phyloP scores from a whole-genome alignment of 2,113 vertebrate species.

The Lucifuga dentata region DNA sequence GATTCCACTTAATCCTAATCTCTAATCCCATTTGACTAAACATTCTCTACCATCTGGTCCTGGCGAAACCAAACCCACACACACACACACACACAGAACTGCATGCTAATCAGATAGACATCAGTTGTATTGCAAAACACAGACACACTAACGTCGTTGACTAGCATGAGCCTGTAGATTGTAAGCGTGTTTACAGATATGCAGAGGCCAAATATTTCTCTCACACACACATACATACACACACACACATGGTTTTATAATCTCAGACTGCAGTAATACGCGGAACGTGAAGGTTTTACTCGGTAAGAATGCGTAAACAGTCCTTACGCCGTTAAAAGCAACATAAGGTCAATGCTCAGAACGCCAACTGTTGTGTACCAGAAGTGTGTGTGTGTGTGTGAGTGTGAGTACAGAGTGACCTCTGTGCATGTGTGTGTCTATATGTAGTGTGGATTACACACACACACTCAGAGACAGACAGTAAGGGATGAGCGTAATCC shows the following conservation, averaged over 20 bases:
- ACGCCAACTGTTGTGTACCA: constrained; percentile 3
- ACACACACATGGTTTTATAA: constrained; percentile 37
- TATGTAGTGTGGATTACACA: constrained; percentile 34
- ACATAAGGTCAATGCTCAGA: constrained; percentile 28
- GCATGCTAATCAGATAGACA: constrained; percentile 57
- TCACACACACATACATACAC: no score
- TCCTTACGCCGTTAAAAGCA: neutral
- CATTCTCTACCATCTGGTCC: constrained; percentile 81
- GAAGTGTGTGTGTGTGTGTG: constrained; percentile 5
- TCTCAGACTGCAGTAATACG: constrained; percentile 28
- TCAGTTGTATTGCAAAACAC: constrained; percentile 23
- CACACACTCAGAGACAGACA: neutral
- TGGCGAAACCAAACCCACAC: constrained; percentile 56
- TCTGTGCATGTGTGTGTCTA: neutral
- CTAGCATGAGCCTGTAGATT: neutral
- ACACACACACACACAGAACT: constrained; percentile 7
- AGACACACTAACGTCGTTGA: constrained; percentile 4
- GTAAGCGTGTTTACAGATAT: constrained; percentile 14
- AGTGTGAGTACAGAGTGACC: neutral
- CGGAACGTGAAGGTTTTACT: constrained; percentile 46
- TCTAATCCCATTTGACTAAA: constrained; percentile 83
- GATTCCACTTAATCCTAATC: constrained; percentile 82
- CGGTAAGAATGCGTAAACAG: constrained; percentile 19
- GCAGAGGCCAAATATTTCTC: constrained; percentile 29
- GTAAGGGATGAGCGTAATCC: constrained; percentile 20